These are phyloP conservation scores for Unio pictorum DNA, from an alignment of 2,888 invertebrate genomes.

Conservation along the genomic window DNA sequence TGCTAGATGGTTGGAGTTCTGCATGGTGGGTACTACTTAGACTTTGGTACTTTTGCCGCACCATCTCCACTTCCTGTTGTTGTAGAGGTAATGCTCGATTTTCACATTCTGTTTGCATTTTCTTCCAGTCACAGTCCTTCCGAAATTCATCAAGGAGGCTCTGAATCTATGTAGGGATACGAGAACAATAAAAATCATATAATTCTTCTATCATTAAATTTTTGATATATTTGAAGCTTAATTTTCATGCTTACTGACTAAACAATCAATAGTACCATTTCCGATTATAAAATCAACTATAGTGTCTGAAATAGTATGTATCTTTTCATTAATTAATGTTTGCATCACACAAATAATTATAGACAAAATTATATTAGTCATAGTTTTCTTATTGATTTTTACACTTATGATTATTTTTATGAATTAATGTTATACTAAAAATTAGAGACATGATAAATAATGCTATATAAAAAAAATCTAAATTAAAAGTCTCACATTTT, in stretches of 20 bases:
- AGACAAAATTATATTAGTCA: no score
- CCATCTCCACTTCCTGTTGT: conserved; percentile 36
- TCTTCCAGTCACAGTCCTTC: conserved; percentile 28
- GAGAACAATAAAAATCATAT: not conserved
- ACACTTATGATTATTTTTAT: no score
- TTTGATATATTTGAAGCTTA: no score
- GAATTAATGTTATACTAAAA: no score
- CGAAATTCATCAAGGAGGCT: conserved; percentile 38
- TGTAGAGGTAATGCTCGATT: conserved; percentile 54
- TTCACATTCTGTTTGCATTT: conserved; percentile 51
- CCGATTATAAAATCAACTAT: not conserved
- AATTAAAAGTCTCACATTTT: no score
- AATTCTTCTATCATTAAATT: not conserved
- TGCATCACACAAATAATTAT: no score
- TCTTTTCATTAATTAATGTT: no score
- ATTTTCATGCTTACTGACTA: not conserved
- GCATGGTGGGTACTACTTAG: conserved; percentile 18
- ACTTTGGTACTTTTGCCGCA: conserved; percentile 37
- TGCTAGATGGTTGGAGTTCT: not conserved
- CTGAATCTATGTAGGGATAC: conserved; percentile 37
- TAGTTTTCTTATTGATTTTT: no score
- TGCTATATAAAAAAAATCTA: no score
- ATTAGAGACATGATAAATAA: no score
- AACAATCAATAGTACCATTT: not conserved
- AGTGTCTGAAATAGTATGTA: no score